Base-by-base conservation (phyloP, 2,797 vertebrate genomes). In the Anguilla megastoma region DNA sequence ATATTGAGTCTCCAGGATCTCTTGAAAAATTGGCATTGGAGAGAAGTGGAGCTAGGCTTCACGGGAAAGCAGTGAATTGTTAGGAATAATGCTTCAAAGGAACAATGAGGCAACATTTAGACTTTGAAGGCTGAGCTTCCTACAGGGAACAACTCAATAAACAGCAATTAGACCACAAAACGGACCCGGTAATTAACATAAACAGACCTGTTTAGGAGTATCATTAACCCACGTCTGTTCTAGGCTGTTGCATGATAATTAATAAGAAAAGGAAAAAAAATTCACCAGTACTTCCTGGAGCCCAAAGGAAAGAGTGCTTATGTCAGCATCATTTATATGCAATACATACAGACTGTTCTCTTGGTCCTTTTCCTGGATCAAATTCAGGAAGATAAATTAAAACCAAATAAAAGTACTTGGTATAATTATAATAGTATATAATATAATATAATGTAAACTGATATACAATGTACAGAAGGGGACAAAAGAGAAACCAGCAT, bases 241-340 rank as follows among this genome's bases (percentile, higher is more conserved):
- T 56, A 16, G 54, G 66, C 86, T 58, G 83, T 88, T 89, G 87
- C 30, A 7, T 85, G 24, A 89, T 88, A 89, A 90, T 90, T 90
- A 90, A 89, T 90, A 90, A 87, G 86, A 71, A 88, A 89, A 87
- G 6, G 30, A 41, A 76, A 76, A 76, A 27, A 83, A 16, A 90
- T 88, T 84, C 76, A 30, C 90, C 90, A 90, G 90, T 88, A 90
- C 89, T 90, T 90, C 85, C 80, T 82, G 21, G 76, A 88, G 87
- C 87, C 88, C 89, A 83, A 82, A 86, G 90, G 90, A 86, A 90
- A 90, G 89, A 33, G 91, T 88, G 90, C 88, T 86, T 84, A 66
- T 88, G 88, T 92, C 89, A 86, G 86, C 83, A 91, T 48, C 76
- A 76, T 41, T 88, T 82, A 85, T 30, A 71, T 41, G 30, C 74